Evolutionary conservation across 2,113 vertebrate genomes (phyloP), one percentile per base, ranked within the genome.

Genomic region (Brachyhypopomus gauderio): DNA sequence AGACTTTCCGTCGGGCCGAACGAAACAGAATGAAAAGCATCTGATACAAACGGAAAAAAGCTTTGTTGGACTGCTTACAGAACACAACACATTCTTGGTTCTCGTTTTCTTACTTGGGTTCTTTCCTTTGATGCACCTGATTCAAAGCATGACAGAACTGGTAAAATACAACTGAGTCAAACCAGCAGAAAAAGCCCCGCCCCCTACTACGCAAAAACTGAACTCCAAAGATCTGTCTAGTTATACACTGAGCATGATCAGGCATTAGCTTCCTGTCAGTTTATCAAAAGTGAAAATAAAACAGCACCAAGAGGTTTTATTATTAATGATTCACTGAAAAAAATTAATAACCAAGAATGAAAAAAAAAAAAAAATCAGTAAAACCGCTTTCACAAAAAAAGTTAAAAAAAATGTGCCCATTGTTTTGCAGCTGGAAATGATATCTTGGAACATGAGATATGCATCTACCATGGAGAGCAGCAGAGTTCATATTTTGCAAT

Each of bases 401-500:
- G 30, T 80, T 48, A 2, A 41, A 83, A 48, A 5, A 72, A 63
- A 22, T n/a, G 7, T 23, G n/a, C 64, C 55, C 17, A 58, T 77
- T 64, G 72, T 72, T 71, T 72, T 12, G 27, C 67, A 82, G 70
- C 64, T 85, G 80, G 81, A 79, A 79, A 87, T 79, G 0, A 27
- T 58, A 75, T 78, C 78, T 81, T 38, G 48, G 70, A 66, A 63
- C 22, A 22, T 77, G 41, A 87, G 88, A 86, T 86, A 81, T 72
- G 30, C 52, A 85, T 83, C 82, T 79, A 22, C 64, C 56, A 12
- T 45, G 5, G 59, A 55, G 85, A 85, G 75, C 82, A 84, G 64
- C 75, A 78, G 83, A 89, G 89, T 80, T 89, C 90, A 85, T 41
- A 60, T 88, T 84, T 88, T 85, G 85, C 79, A 89, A 87, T 86